These are phyloP conservation scores for Mesochorus sp. DNA, from an alignment of 2,888 invertebrate species.

Conservation along the genomic window DNA sequence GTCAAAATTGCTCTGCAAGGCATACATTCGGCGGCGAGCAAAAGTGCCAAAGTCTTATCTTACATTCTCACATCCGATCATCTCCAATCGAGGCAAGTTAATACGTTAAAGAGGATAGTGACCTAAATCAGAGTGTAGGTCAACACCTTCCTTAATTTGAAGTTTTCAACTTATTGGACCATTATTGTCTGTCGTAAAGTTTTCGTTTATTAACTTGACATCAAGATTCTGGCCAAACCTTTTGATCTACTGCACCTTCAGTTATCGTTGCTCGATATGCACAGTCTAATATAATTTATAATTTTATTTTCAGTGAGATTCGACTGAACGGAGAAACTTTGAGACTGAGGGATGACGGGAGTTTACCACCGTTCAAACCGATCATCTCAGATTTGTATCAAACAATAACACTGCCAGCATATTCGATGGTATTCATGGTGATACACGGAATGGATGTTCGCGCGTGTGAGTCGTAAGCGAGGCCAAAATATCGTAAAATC, in stretches of 20 bases:
- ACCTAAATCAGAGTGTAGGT: no score
- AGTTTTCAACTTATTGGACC: no score
- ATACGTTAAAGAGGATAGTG: not conserved
- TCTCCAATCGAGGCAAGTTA: slow-evolving; percentile 72
- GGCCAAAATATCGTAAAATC: slow-evolving; percentile 18
- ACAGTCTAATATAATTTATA: slow-evolving; percentile 3
- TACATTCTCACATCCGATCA: slow-evolving; percentile 74
- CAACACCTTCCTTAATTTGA: no score
- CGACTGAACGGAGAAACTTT: slow-evolving; percentile 85
- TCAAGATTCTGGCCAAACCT: no score
- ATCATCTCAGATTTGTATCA: slow-evolving; percentile 81
- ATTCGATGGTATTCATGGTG: slow-evolving; percentile 87
- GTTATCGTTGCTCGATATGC: no score
- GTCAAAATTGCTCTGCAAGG: slow-evolving; percentile 83
- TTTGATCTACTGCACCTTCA: no score
- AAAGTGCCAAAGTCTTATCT: slow-evolving; percentile 72
- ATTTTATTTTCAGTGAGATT: slow-evolving; percentile 82
- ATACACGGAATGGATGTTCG: slow-evolving; percentile 82
- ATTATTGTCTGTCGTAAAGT: no score
- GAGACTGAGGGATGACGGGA: slow-evolving; percentile 82
- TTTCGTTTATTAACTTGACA: no score
- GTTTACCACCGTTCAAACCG: slow-evolving; percentile 84
- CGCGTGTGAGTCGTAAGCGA: slow-evolving; percentile 69
- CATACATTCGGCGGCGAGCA: slow-evolving; percentile 80
- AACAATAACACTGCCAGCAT: slow-evolving; percentile 84